Evolutionary conservation across 1,140 invertebrate genomes (phyloP), one percentile per base, ranked within the genome.

Genomic region (Tribolium madens): DNA sequence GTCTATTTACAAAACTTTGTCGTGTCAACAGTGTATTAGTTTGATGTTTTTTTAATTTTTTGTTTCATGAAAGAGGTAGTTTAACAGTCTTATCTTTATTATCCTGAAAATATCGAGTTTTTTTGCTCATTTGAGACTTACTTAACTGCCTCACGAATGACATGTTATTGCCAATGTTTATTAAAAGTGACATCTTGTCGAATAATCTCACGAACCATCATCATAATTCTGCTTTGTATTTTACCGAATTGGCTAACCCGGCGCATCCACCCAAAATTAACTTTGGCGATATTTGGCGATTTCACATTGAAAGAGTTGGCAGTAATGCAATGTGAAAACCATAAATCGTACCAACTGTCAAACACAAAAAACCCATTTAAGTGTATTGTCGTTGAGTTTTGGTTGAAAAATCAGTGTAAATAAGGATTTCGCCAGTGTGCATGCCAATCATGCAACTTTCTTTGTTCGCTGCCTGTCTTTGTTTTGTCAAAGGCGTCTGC

Each of bases 391-490:
- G 21, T 3, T 42, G 0, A 0, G 3, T 26, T 26, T 42, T 42
- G n/a, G 36, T 42, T 2, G 36, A 26, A 26, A 26, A 26, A 26
- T 26, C 21, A 26, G 36, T 4, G 36, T 42, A 42, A 42, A 42
- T 42, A 42, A 9, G n/a, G 36, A 42, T 42, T 42, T 42, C 0
- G 36, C 36, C n/a, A 42, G 36, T 42, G 36, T 42, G 36, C 36
- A 42, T 42, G 36, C 36, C 36, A 42, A 42, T 42, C 36, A 42
- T 2, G 36, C 36, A 42, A 42, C 3, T 42, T 42, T n/a, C 17
- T 57, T 57, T 57, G 52, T 57, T 57, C 17, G 52, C 0, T 17
- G 52, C 3, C 52, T 17, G 17, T 18, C 52, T 57, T 57, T 57
- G 15, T 42, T 42, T 42, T 42, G 36, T 42, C 6, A 42, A 42